Evolutionary conservation across 2,888 invertebrate species (phyloP).

Genomic region (Cistogaster globosa): DNA sequence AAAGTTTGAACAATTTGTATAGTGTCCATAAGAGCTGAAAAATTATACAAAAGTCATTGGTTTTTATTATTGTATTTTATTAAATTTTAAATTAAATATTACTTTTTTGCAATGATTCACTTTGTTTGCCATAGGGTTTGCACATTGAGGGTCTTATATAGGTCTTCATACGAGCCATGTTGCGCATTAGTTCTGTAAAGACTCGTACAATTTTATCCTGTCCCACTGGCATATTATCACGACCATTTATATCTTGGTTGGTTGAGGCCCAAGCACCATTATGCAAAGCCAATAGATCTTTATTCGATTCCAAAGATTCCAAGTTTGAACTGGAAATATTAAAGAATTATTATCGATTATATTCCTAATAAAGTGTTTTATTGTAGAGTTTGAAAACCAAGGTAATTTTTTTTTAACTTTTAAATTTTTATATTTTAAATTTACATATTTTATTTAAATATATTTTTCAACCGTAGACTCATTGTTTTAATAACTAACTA

Average conservation of each 20-base stretch:
- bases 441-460: too few species aligned
- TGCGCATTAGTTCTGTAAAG: conserved; percentile 93
- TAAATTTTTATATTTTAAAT: too few species aligned
- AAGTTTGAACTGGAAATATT: conserved; percentile 78
- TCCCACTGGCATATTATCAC: conserved; percentile 84
- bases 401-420: too few species aligned
- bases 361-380: not conserved
- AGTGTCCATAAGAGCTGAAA: conserved; percentile 90
- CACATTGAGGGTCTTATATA: conserved; percentile 95
- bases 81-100: conserved; percentile 77
- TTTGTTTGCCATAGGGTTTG: conserved; percentile 95
- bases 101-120: conserved; percentile 95
- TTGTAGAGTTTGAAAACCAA: too few species aligned
- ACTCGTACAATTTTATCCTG: conserved; percentile 94
- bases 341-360: not conserved
- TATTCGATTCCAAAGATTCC: conserved; percentile 84
- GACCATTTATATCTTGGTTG: conserved; percentile 74
- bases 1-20: conserved; percentile 93
- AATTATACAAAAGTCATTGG: not conserved
- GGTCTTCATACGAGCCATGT: conserved; percentile 94
- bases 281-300: conserved; percentile 87
- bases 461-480: too few species aligned
- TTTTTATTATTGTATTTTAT: too few species aligned
- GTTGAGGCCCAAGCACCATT: conserved; percentile 86
- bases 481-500: too few species aligned